phyloP scores from a whole-genome alignment of 2,888 invertebrate species.

The Xylota sylvarum region DNA sequence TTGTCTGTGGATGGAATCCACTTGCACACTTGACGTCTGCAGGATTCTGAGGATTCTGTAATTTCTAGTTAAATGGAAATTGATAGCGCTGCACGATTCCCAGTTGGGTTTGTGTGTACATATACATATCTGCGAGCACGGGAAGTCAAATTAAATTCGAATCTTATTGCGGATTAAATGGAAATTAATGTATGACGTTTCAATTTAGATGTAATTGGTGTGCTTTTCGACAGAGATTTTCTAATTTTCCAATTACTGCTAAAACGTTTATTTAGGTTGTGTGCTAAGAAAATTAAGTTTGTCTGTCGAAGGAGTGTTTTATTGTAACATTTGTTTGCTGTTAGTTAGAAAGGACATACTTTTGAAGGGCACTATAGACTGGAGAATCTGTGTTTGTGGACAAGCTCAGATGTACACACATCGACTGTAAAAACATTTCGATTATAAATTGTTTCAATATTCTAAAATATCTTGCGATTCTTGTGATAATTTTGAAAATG shows the following conservation, averaged over 20 bases:
- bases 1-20: slow-evolving; percentile 2
- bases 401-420: no score
- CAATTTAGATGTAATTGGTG: slow-evolving; percentile 28
- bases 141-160: slow-evolving; percentile 49
- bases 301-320: no score
- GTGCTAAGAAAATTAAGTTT: not conserved
- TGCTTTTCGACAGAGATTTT: slow-evolving; percentile 17
- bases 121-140: not conserved
- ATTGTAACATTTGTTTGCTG: no score
- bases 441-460: no score
- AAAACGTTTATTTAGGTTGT: slow-evolving; percentile 18
- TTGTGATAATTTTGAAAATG: no score
- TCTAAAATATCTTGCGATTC: no score
- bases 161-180: slow-evolving; percentile 55
- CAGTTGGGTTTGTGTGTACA: not conserved
- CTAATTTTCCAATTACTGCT: slow-evolving; percentile 28
- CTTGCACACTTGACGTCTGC: slow-evolving; percentile 42
- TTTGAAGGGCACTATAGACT: no score
- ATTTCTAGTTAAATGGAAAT: slow-evolving; percentile 63
- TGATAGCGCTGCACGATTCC: slow-evolving; percentile 56
- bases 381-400: no score
- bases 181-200: slow-evolving; percentile 55
- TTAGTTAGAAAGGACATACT: no score
- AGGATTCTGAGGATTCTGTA: slow-evolving; percentile 43
- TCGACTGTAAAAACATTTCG: no score